These are phyloP conservation scores for Venustaconcha ellipsiformis DNA, from an alignment of 1,140 invertebrate genomes.

Conservation along the genomic window DNA sequence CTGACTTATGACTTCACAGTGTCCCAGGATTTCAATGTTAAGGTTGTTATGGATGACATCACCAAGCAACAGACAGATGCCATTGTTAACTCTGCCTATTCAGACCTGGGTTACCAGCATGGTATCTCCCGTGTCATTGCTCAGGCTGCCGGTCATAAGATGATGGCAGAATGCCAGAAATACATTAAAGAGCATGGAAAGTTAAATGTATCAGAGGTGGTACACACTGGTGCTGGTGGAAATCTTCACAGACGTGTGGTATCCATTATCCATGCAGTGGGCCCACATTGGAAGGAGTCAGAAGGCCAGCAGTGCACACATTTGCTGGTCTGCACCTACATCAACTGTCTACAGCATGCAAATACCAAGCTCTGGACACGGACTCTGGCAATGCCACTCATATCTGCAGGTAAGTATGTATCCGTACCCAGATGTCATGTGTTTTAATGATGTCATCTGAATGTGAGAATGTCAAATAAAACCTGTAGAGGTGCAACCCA, in stretches of 20 bases:
- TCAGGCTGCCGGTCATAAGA: slow-evolving; percentile 19
- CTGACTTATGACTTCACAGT: slow-evolving; percentile 29
- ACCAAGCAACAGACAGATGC: slow-evolving; percentile 33
- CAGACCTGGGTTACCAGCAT: slow-evolving; percentile 19
- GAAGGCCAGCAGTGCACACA: slow-evolving; percentile 28
- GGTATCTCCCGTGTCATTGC: slow-evolving; percentile 36
- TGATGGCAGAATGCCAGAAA: slow-evolving; percentile 33
- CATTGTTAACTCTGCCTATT: slow-evolving; percentile 34
- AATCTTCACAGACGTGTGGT: slow-evolving; percentile 18
- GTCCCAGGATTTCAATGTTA: slow-evolving; percentile 11
- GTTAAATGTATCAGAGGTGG: slow-evolving; percentile 30
- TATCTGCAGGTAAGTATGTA: slow-evolving; percentile 38
- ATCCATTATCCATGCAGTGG: slow-evolving; percentile 38
- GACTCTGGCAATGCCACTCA: slow-evolving; percentile 35
- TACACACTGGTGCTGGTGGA: slow-evolving; percentile 44
- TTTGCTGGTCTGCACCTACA: slow-evolving; percentile 39
- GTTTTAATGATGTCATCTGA: neutral
- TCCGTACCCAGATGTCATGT: neutral
- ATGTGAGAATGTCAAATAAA: neutral
- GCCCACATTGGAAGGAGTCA: slow-evolving; percentile 36
- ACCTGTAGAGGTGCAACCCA: neutral
- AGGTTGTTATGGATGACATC: slow-evolving; percentile 35
- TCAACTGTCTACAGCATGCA: slow-evolving; percentile 43
- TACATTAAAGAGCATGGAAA: slow-evolving; percentile 30
- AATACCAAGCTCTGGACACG: slow-evolving; percentile 35